Base-by-base conservation (phyloP, 1,140 invertebrate genomes). In the Bicyclus anynana region DNA sequence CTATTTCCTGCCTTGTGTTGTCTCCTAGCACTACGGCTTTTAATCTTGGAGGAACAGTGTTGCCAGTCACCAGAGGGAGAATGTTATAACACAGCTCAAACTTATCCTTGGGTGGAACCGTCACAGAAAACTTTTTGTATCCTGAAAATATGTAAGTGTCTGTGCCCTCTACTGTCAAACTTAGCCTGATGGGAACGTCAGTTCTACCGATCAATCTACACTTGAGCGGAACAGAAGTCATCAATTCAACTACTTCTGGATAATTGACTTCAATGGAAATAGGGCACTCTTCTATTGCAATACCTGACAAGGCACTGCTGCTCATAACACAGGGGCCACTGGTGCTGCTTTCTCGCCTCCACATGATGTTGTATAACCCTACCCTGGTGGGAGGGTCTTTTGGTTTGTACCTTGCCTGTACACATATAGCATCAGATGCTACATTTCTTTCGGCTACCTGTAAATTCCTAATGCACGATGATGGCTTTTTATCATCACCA, bases 121-220 rank as follows among this genome's bases (percentile, higher is more conserved):
- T 90, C 18, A 94, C 87, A 35, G 91, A 90, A 82, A 96, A 94
- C 86, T 96, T 94, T 90, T 96, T 97, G 66, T 97, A 95, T 2
- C 96, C 96, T 66, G 95, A 92, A 89, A 95, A 97, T 94, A 97
- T 96, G 73, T 97, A 97, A 9, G 92, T 93, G 78, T 97, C 95
- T 64, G 92, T 95, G 1, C 93, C 92, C 64, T 97, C 95, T 88
- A 97, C 93, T 50, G 89, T 91, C 10, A 97, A 77, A 56, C 92
- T 91, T 9, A 97, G 84, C 46, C 95, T 93, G 44, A 96, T 91
- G 7, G 96, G 91, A 58, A 90, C 91, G 18, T 90, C 88, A 0
- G 94, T 94, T 57, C 92, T 91, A 80, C 97, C 97, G 62, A 91
- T 89, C 46, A 97, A 84, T 46, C 90, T 91, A 74, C 96, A 96